Evolutionary conservation across 2,888 invertebrate genomes (phyloP).

Genomic region (Apamea crenata): DNA sequence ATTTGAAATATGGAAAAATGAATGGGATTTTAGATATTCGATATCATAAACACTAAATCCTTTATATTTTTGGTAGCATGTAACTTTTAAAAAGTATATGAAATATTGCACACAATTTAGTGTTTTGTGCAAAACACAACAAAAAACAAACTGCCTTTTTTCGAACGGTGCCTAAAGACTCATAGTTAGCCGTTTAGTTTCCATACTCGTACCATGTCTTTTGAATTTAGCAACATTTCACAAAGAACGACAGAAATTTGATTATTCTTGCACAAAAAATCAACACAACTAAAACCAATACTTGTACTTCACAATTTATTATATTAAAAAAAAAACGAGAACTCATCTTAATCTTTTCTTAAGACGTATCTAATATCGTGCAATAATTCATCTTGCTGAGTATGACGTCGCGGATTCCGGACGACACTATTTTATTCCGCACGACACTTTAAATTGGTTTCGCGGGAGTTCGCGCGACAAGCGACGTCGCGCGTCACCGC

Average conservation of each 20-base stretch:
- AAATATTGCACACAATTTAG: slow-evolving; percentile 4
- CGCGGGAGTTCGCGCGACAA: slow-evolving; percentile 65
- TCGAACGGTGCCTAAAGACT: neutral
- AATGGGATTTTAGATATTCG: slow-evolving; percentile 37
- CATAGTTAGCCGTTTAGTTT: neutral
- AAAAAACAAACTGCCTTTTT: neutral
- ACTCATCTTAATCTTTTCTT: slow-evolving; percentile 17
- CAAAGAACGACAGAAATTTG: neutral
- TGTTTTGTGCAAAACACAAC: neutral
- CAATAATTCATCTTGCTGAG: slow-evolving; percentile 72
- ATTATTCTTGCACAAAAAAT: neutral
- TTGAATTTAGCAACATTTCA: neutral
- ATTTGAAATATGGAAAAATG: slow-evolving; percentile 42
- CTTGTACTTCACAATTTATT: neutral
- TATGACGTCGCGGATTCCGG: slow-evolving; percentile 70
- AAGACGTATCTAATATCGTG: slow-evolving; percentile 56
- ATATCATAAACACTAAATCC: slow-evolving; percentile 41
- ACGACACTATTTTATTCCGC: slow-evolving; percentile 67
- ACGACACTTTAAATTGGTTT: slow-evolving; percentile 73
- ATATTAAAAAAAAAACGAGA: neutral
- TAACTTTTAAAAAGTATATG: slow-evolving; percentile 8
- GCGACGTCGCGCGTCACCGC: slow-evolving; percentile 53
- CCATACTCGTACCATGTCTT: too few relatives aligned
- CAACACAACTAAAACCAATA: neutral
- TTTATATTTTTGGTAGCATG: slow-evolving; percentile 11